Evolutionary conservation across 2,888 invertebrate species (phyloP).

Genomic region (Merodon equestris): DNA sequence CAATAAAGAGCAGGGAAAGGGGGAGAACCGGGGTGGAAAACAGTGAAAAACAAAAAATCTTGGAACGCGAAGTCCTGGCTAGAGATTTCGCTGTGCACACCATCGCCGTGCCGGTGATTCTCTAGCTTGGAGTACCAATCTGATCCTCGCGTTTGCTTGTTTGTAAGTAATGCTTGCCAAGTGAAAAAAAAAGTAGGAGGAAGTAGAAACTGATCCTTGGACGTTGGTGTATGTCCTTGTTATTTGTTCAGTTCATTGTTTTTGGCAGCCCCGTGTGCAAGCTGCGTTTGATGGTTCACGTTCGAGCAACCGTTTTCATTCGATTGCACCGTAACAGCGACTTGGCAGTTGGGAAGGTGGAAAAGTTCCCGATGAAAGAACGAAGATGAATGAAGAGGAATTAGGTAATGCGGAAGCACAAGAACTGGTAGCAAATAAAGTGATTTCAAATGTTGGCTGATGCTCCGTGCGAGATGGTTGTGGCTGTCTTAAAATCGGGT

Average conservation of each 20-base stretch:
- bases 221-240: too few species aligned
- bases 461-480: slow-evolving; percentile 22
- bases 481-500: slow-evolving; percentile 31
- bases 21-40: neutral
- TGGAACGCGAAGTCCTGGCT: slow-evolving; percentile 7
- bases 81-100: slow-evolving; percentile 24
- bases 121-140: slow-evolving; percentile 51
- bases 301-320: slow-evolving; percentile 34
- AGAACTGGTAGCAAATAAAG: slow-evolving; percentile 54
- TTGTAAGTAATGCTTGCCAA: slow-evolving; percentile 40
- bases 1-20: slow-evolving; percentile 8
- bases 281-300: slow-evolving; percentile 49
- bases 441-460: slow-evolving; percentile 60
- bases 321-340: slow-evolving; percentile 1
- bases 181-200: slow-evolving; percentile 4
- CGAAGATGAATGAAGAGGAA: slow-evolving; percentile 48
- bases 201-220: slow-evolving; percentile 29
- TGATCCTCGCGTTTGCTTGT: slow-evolving; percentile 33
- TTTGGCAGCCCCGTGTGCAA: slow-evolving; percentile 37
- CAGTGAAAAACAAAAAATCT: slow-evolving; percentile 4
- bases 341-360: slow-evolving; percentile 41
- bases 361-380: slow-evolving; percentile 52
- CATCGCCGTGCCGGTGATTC: neutral
- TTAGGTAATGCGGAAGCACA: slow-evolving; percentile 28
- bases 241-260: slow-evolving; percentile 11